Evolutionary conservation across 2,888 invertebrate species (phyloP), one percentile per base, ranked within the genome.

Genomic region (Ypsolopha scabrella): DNA sequence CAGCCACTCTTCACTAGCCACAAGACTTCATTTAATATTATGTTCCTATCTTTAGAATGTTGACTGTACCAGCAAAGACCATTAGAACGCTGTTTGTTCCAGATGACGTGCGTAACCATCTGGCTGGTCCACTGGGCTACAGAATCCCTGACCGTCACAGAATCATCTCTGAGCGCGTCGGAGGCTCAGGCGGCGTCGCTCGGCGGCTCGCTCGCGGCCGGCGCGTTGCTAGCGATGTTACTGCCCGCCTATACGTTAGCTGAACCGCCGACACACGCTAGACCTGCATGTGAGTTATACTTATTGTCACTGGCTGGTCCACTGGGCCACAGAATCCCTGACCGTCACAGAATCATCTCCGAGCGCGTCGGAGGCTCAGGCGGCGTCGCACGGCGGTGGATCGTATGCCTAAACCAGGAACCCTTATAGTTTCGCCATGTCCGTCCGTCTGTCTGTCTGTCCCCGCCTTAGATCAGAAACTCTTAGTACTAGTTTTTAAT

Each of bases 51-150:
- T 41, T 41, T 1, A 41, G 7, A 11, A 11, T 9, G 7, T 41
- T n/a, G 11, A 41, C 2, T 13, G 24, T 24, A 7, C 1, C 9
- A n/a, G n/a, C 44, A 24, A 14, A 33, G 2, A 9, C 34, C 38
- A 3, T n/a, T 38, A n/a, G 9, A 8, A 38, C n/a, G 50, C 49
- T 54, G 41, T 24, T 34, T 43, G n/a, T 36, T n/a, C 9, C 75
- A 94, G 88, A 93, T 95, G 89, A 87, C 92, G 48, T 90, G 92
- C 54, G 91, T 95, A 41, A 90, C 93, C 68, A 87, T 95, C 51
- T 94, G 92, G 83, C 88, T 92, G 9, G 87, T 93, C 52, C 88
- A 89, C 64, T 88, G 90, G 51, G 68, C 88, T 0, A 86, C 88
- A 6, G 89, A 88, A 53, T 78, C 77, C 33, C 79, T 87, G 54